These are phyloP conservation scores for Thryonomys swinderianus DNA, from an alignment of 2,113 vertebrate species.

Conservation along the genomic window DNA sequence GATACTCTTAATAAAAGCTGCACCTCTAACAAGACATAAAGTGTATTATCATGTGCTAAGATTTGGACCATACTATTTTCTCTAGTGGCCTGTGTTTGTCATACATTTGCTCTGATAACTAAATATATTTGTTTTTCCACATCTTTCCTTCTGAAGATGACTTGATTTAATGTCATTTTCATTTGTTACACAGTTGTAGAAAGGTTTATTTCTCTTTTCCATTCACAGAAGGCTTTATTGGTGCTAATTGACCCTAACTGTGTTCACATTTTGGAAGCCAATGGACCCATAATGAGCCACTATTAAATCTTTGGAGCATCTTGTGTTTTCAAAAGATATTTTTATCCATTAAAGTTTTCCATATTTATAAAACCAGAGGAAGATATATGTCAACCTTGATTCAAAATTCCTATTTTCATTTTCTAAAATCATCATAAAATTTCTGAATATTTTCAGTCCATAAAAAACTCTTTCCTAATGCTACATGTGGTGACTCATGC, in stretches of 20 bases:
- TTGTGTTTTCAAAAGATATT: conserved; percentile 19
- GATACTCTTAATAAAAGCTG: background rate
- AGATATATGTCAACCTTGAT: conserved; percentile 16
- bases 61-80: background rate
- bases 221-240: conserved; percentile 10
- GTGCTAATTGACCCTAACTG: background rate
- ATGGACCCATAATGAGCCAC: background rate
- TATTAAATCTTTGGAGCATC: conserved; percentile 20
- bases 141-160: background rate
- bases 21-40: background rate
- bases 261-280: conserved; percentile 21
- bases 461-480: background rate
- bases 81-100: conserved; percentile 11
- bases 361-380: conserved; percentile 3
- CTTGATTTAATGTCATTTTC: conserved; percentile 31
- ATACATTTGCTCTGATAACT: background rate
- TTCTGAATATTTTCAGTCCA: background rate
- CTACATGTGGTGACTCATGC: no score
- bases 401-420: background rate
- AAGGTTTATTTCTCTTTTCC: conserved; percentile 30
- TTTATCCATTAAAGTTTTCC: conserved; percentile 7
- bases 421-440: background rate
- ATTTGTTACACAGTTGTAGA: background rate
- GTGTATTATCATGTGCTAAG: background rate
- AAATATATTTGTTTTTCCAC: background rate